Percentiles rank a stretch among this genome's conserved stretches.
phyloP scores from a whole-genome alignment of 2,113 vertebrate species.

The Gavia stellata region DNA sequence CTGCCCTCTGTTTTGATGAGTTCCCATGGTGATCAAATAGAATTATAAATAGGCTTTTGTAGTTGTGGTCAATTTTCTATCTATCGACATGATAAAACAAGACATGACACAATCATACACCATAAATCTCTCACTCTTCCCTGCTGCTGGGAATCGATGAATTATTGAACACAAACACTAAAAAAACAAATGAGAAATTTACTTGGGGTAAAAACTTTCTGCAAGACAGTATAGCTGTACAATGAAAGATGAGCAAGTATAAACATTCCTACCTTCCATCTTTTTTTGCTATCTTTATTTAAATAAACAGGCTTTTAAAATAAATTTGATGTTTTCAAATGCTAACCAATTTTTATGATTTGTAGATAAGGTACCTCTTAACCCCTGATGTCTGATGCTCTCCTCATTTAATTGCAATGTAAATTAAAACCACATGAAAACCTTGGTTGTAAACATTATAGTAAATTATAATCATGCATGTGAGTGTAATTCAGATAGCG shows the following conservation, averaged over 20 bases:
- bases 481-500: conserved; percentile 44
- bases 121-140: conserved; percentile 87
- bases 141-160: conserved; percentile 84
- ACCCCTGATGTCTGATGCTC: background rate
- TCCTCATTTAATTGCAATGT: conserved; percentile 42
- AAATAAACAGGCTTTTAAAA: conserved; percentile 39
- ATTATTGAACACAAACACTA: conserved; percentile 86
- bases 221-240: conserved; percentile 54
- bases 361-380: conserved; percentile 53
- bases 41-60: conserved; percentile 90
- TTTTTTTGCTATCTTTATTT: conserved; percentile 17
- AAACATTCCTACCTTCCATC: background rate
- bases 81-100: conserved; percentile 88
- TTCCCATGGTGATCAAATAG: conserved; percentile 91
- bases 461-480: conserved; percentile 59
- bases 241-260: conserved; percentile 21
- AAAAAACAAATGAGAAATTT: conserved; percentile 84
- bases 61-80: conserved; percentile 91
- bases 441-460: conserved; percentile 57
- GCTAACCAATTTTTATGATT: conserved; percentile 48
- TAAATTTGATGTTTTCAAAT: conserved; percentile 35
- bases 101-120: conserved; percentile 89
- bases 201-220: conserved; percentile 81
- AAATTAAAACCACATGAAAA: conserved; percentile 60
- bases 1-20: conserved; percentile 84